Conservation (phyloP, 1,140 invertebrate genomes). For the Parapsyche elsis region DNA sequence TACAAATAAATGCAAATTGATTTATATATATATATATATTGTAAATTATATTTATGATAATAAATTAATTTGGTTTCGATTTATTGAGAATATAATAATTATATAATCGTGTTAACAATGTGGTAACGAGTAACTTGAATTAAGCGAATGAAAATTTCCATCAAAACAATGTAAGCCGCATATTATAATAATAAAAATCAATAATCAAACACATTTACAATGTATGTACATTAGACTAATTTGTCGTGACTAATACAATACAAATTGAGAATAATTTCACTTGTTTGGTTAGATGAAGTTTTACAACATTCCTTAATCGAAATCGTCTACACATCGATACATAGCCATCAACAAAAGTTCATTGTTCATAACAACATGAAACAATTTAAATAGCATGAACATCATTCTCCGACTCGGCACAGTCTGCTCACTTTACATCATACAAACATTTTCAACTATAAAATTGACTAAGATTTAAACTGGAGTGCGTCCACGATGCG, state of each 20-base stretch:
- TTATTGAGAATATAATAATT: not conserved
- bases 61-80: conserved; percentile 23
- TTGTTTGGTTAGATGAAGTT: conserved; percentile 1
- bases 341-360: not conserved
- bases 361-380: not conserved
- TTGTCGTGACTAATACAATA: not conserved
- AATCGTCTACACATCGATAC: not conserved
- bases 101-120: not conserved
- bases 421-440: not conserved
- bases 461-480: conserved; percentile 43
- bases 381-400: not conserved
- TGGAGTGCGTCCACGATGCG: conserved; percentile 49
- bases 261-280: not conserved
- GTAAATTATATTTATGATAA: not conserved
- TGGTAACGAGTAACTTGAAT: not conserved
- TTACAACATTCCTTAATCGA: not conserved
- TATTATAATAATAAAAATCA: too few species aligned
- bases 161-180: too few species aligned
- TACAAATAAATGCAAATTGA: conserved; percentile 13
- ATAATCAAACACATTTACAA: not conserved
- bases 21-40: not conserved
- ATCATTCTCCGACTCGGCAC: not conserved
- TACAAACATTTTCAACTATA: conserved; percentile 18
- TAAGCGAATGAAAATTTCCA: too few species aligned
- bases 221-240: not conserved